Base-by-base conservation (phyloP, 2,113 vertebrate genomes). In the Zosterops hypoxanthus region DNA sequence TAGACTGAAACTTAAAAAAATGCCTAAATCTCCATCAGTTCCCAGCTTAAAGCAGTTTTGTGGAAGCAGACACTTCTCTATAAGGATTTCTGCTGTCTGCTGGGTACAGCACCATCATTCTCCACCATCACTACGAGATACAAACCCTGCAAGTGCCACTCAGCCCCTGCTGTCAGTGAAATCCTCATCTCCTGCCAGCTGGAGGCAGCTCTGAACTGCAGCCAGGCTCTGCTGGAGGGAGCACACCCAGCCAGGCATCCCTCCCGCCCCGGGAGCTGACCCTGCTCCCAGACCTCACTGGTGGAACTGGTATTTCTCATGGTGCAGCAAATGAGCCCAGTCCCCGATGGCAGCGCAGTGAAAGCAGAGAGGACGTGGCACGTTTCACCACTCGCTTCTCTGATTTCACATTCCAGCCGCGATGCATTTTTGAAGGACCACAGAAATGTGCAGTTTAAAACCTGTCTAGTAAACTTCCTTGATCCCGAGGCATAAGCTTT, bases 371-470 rank as follows among this genome's bases (percentile, higher is more conserved):
- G 59, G 71, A 76, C 9, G 70, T 55, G 47, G 72, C 42, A 68
- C 36, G 8, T 68, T 86, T 83, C 90, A 89, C 85, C 89, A 75
- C 82, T 8, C 28, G 6, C 55, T 59, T 95, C 92, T 78, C 93
- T 92, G 64, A 92, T 96, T 97, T 96, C 98, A 95, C 95, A 96
- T 98, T 97, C 97, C 95, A 97, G 86, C 79, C 94, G 70, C 33
- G 70, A 92, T 31, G 64, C 78, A 93, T 94, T 87, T 95, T 83
- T 64, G 41, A 93, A 94, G 92, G 94, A 95, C 95, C 89, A 28
- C 80, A 68, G 92, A 95, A 97, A 97, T 96, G 96, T 89, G 84
- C 77, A 29, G 91, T 93, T 96, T 76, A 88, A 93, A 95, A 96
- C 91, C 96, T 59, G 94, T 95, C 97, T 95, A 80, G 90, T 92